Percentiles rank a stretch among this genome's conserved stretches.
phyloP scores from a whole-genome alignment of 2,797 vertebrate genomes.

The Tragelaphus eurycerus region DNA sequence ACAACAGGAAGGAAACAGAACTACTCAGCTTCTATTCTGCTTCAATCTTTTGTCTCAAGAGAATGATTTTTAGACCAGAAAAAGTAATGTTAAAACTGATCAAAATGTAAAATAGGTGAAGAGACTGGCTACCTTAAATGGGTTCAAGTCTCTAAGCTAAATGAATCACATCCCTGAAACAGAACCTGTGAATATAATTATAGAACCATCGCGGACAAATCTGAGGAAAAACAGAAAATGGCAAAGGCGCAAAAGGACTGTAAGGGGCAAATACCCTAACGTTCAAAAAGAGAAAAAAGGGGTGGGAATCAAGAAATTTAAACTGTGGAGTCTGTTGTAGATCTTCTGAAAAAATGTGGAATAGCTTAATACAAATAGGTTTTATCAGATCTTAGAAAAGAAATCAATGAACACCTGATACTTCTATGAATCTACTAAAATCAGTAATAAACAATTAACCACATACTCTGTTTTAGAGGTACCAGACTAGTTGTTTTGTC shows the following conservation, averaged over 20 bases:
- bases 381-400: conserved; percentile 29
- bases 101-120: neutral
- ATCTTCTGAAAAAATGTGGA: neutral
- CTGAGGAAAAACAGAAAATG: neutral
- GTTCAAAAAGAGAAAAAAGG: neutral
- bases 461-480: neutral
- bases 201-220: neutral
- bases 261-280: neutral
- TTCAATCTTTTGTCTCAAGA: neutral
- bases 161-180: neutral
- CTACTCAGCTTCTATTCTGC: neutral
- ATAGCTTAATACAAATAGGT: neutral
- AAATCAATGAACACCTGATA: neutral
- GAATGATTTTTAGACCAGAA: conserved; percentile 1
- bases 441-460: neutral
- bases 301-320: neutral
- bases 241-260: neutral
- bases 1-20: neutral
- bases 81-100: neutral
- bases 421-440: neutral
- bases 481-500: neutral
- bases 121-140: neutral
- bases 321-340: neutral
- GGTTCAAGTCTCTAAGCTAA: neutral
- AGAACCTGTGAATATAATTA: neutral